phyloP scores from a whole-genome alignment of 2,113 vertebrate genomes.

The Peromyscus leucopus region DNA sequence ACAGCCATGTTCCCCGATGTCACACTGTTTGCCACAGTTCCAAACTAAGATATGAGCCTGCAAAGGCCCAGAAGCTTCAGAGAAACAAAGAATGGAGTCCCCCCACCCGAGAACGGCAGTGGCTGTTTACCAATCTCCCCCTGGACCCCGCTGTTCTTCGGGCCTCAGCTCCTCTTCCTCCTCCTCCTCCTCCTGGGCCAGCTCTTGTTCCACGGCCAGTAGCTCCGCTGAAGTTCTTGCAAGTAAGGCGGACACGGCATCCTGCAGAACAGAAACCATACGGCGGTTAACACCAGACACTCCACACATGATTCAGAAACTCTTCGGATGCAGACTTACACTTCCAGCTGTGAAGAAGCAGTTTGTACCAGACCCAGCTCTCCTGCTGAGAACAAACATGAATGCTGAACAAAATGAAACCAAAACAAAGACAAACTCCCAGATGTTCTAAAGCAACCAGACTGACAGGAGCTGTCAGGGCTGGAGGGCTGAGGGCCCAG shows the following conservation, averaged over 20 bases:
- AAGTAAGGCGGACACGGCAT: slow-evolving; percentile 91
- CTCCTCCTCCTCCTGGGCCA: slow-evolving; percentile 87
- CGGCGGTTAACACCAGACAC: neutral
- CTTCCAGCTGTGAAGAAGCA: neutral
- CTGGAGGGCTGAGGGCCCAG: neutral
- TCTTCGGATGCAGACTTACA: neutral
- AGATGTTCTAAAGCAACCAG: neutral
- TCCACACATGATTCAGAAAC: neutral
- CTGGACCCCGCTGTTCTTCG: slow-evolving; percentile 49
- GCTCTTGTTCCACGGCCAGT: slow-evolving; percentile 90
- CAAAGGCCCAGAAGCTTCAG: neutral
- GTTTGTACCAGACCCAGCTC: neutral
- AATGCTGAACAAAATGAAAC: neutral
- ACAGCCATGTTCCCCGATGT: too few relatives aligned
- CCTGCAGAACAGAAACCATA: slow-evolving; percentile 81
- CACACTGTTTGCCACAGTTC: neutral
- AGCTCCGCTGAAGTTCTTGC: slow-evolving; percentile 91
- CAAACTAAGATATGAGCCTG: neutral
- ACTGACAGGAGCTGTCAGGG: neutral
- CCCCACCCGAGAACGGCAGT: neutral
- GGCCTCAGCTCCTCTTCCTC: slow-evolving; percentile 67
- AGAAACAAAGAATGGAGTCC: neutral
- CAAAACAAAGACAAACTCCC: neutral
- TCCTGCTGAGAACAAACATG: slow-evolving; percentile 3
- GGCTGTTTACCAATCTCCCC: slow-evolving; percentile 87